A percentile compares a stretch with the other conserved stretches of the same genome.
These are phyloP conservation scores for Drosophila nannoptera DNA, from an alignment of 1,140 invertebrate genomes.

Conservation along the genomic window DNA sequence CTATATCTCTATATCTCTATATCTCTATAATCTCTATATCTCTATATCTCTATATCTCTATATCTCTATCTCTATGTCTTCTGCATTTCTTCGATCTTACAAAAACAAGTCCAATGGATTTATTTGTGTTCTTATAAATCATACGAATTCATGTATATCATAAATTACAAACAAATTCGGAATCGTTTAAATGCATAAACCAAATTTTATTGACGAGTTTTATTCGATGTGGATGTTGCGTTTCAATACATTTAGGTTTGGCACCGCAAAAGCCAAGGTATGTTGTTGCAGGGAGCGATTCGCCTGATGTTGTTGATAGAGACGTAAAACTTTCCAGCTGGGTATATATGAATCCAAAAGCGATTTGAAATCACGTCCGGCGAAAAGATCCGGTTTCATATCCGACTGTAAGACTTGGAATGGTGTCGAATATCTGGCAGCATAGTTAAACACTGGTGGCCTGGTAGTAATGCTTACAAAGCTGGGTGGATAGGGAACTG, in stretches of 20 bases:
- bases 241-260: slow-evolving; percentile 49
- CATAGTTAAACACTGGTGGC: slow-evolving; percentile 20
- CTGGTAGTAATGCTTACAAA: slow-evolving; percentile 70
- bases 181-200: too few species aligned
- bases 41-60: too few species aligned
- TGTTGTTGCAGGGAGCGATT: slow-evolving; percentile 39
- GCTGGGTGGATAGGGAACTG: slow-evolving; percentile 72
- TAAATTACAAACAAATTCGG: too few species aligned
- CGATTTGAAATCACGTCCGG: slow-evolving; percentile 59
- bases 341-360: slow-evolving; percentile 75
- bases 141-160: too few species aligned
- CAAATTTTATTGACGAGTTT: too few species aligned
- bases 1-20: too few species aligned
- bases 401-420: slow-evolving; percentile 62
- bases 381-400: slow-evolving; percentile 63
- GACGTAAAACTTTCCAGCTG: slow-evolving; percentile 67
- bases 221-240: slow-evolving; percentile 28
- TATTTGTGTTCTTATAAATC: too few species aligned
- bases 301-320: slow-evolving; percentile 45
- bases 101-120: too few species aligned
- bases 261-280: slow-evolving; percentile 60
- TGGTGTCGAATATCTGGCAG: slow-evolving; percentile 25
- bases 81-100: too few species aligned
- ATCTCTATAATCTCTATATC: too few species aligned
- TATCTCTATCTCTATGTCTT: too few species aligned